Conservation (phyloP, 2,797 vertebrate species). For the Artibeus lituratus region DNA sequence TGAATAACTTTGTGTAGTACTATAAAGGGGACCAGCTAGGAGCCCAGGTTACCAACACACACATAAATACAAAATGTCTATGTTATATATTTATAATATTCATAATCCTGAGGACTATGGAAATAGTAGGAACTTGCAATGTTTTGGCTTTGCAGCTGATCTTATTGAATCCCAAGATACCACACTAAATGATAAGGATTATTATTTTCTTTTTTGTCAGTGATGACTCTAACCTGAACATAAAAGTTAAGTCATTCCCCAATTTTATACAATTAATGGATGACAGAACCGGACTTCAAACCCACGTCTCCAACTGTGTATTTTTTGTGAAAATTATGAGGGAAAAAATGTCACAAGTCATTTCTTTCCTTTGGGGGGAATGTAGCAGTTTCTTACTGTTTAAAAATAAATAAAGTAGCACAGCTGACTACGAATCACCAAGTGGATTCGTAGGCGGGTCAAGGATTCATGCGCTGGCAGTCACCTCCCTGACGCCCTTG, state of each 20-base stretch:
- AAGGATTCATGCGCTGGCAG: not conserved
- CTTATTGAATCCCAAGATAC: not conserved
- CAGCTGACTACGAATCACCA: not conserved
- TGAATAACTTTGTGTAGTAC: not conserved
- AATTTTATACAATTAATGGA: not conserved
- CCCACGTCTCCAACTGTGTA: not conserved
- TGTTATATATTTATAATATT: not conserved
- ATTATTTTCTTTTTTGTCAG: not conserved
- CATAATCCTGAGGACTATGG: not conserved
- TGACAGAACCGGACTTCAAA: not conserved
- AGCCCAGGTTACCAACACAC: not conserved
- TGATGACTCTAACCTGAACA: not conserved
- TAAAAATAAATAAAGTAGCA: not conserved
- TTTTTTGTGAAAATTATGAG: not conserved
- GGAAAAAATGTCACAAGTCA: not conserved
- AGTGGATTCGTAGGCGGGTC: not conserved
- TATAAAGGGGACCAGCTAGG: not conserved
- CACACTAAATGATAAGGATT: not conserved
- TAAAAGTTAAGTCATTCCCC: not conserved
- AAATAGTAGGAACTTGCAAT: not conserved
- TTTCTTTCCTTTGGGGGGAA: not conserved
- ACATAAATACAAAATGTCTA: not conserved
- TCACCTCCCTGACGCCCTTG: not conserved
- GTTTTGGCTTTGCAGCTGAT: not conserved
- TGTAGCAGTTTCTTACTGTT: not conserved